phyloP scores from a whole-genome alignment of 2,113 vertebrate species.

The Boleophthalmus pectinirostris region DNA sequence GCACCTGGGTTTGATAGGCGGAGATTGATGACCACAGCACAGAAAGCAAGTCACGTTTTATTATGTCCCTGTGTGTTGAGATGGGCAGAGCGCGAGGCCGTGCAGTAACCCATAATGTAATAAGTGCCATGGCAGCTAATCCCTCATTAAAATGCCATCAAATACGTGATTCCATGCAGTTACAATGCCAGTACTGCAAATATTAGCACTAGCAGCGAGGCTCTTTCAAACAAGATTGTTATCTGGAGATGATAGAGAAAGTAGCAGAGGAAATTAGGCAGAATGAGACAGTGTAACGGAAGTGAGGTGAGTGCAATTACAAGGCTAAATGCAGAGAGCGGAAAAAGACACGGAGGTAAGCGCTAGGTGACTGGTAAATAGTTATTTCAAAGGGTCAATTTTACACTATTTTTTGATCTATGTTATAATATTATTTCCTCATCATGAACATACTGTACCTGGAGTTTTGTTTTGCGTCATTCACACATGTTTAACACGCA shows the following conservation, averaged over 20 bases:
- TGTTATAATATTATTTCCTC: no score
- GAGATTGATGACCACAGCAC: constrained; percentile 40
- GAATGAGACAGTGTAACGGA: background rate
- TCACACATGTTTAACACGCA: no score
- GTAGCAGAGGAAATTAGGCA: background rate
- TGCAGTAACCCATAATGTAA: constrained; percentile 61
- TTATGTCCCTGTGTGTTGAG: constrained; percentile 32
- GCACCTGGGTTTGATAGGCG: constrained; percentile 43
- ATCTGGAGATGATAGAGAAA: constrained; percentile 1
- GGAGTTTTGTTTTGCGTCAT: no score
- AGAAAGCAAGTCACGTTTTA: constrained; percentile 25
- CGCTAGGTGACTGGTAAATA: background rate
- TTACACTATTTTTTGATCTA: no score
- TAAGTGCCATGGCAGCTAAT: constrained; percentile 34
- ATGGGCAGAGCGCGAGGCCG: constrained; percentile 49
- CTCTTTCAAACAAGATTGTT: constrained; percentile 8
- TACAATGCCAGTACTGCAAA: background rate
- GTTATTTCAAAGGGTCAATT: no score
- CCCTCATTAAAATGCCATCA: constrained; percentile 1
- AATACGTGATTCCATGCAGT: constrained; percentile 2
- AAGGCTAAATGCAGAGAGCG: background rate
- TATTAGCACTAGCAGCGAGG: background rate
- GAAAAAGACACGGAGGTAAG: background rate
- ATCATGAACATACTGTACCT: no score
- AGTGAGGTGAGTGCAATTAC: background rate